These are phyloP conservation scores for Junco hyemalis DNA, from an alignment of 2,113 vertebrate species.

Conservation along the genomic window DNA sequence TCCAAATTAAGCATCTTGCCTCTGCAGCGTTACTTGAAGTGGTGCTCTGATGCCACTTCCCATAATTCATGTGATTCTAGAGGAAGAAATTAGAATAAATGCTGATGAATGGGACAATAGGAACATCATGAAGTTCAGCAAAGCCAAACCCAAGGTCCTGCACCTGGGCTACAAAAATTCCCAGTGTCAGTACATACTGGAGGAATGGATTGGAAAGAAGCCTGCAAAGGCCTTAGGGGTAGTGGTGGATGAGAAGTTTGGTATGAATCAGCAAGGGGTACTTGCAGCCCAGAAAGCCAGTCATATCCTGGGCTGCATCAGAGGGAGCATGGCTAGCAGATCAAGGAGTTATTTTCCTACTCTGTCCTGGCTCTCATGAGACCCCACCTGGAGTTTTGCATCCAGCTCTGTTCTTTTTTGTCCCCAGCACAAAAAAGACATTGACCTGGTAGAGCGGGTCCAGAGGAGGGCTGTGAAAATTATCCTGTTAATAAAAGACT, in stretches of 20 bases:
- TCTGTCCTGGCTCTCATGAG: neutral
- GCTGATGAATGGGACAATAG: neutral
- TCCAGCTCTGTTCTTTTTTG: neutral
- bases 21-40: neutral
- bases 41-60: neutral
- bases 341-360: neutral
- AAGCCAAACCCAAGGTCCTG: neutral
- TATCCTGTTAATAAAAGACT: neutral
- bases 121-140: neutral
- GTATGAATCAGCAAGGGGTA: accelerated
- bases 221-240: accelerated
- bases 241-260: neutral
- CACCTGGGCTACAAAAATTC: neutral
- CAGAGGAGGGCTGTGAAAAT: neutral
- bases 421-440: neutral
- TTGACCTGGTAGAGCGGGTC: neutral
- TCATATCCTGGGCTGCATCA: neutral
- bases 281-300: neutral
- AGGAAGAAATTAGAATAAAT: neutral
- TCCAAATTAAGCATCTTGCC: neutral
- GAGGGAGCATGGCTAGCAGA: neutral
- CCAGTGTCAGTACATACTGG: neutral
- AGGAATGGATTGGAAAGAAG: neutral
- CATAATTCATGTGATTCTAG: neutral
- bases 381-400: neutral